Evolutionary conservation across 2,888 invertebrate genomes (phyloP).

Genomic region (Junonia oenone): DNA sequence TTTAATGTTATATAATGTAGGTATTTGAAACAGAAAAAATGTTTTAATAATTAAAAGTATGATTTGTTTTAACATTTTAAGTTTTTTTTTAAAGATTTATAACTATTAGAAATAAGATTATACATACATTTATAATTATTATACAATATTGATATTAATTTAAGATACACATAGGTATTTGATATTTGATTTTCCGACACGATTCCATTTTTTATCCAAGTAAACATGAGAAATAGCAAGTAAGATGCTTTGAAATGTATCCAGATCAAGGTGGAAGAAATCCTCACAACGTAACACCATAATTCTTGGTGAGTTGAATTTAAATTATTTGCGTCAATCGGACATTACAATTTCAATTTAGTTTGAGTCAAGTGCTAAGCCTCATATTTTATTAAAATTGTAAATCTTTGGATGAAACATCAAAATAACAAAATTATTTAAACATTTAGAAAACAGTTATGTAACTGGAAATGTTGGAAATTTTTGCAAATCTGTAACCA

Average conservation of each 20-base stretch:
- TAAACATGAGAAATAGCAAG: background rate
- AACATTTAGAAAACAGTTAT: conserved; percentile 7
- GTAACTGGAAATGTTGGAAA: background rate
- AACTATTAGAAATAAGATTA: no score
- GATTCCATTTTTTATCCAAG: no score
- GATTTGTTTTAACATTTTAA: no score
- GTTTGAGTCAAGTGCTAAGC: conserved; percentile 20
- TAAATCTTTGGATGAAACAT: conserved; percentile 2
- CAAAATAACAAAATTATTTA: background rate
- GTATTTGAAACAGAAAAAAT: no score
- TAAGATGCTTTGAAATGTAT: conserved; percentile 41
- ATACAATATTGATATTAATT: no score
- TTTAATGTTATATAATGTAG: no score
- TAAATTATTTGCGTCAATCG: conserved; percentile 54
- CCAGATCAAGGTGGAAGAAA: conserved; percentile 56
- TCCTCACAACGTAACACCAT: conserved; percentile 47
- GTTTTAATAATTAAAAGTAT: no score
- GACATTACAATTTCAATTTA: conserved; percentile 44
- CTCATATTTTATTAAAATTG: conserved; percentile 12
- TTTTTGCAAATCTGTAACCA: background rate
- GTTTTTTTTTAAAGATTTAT: no score
- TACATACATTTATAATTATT: no score
- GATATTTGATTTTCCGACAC: no score
- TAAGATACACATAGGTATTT: no score
- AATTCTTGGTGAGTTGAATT: conserved; percentile 51